These are phyloP conservation scores for Thumatha senex DNA, from an alignment of 2,888 invertebrate species.

Conservation along the genomic window DNA sequence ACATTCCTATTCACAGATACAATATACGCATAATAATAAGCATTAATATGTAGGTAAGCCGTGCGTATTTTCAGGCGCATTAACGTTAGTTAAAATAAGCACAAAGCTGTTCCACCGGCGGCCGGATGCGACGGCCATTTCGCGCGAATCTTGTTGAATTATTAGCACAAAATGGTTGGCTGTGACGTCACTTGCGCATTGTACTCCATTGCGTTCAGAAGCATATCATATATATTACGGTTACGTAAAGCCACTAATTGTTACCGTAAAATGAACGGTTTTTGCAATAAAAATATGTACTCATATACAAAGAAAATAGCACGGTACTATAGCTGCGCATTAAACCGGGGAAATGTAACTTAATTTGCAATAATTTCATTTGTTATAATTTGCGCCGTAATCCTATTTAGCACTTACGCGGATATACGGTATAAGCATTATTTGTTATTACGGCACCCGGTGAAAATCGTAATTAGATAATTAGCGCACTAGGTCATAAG, in stretches of 20 bases:
- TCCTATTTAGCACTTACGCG: constrained; percentile 45
- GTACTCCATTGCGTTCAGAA: constrained; percentile 38
- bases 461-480: constrained; percentile 28
- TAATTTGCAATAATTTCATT: constrained; percentile 43
- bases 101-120: constrained; percentile 42
- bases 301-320: constrained; percentile 27
- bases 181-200: constrained; percentile 55
- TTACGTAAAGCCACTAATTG: constrained; percentile 67
- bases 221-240: constrained; percentile 52
- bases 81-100: constrained; percentile 57
- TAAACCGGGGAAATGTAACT: constrained; percentile 37
- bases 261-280: constrained; percentile 51
- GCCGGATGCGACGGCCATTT: constrained; percentile 64
- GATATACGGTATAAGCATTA: constrained; percentile 26
- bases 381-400: constrained; percentile 43
- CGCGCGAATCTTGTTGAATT: constrained; percentile 74
- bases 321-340: constrained; percentile 24
- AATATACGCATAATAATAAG: background rate
- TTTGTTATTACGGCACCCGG: constrained; percentile 18
- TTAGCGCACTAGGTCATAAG: constrained; percentile 12
- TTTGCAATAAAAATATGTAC: constrained; percentile 43
- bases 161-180: constrained; percentile 64
- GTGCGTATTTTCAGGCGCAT: constrained; percentile 37
- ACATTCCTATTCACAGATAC: no score
- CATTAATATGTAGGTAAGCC: constrained; percentile 26